Base-by-base conservation (phyloP, 2,797 vertebrate species). In the Hybognathus amarus region DNA sequence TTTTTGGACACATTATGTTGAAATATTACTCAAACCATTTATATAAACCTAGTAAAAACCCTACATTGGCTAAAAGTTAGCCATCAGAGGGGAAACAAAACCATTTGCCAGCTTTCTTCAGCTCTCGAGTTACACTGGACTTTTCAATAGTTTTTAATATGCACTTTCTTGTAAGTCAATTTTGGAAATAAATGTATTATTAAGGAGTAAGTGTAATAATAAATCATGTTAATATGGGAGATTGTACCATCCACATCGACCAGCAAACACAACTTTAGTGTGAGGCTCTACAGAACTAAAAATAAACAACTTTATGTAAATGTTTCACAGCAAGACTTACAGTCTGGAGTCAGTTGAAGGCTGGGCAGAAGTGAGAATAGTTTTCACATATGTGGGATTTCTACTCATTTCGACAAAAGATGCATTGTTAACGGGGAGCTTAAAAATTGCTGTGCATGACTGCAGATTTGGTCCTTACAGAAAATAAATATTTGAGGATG, bases 1-100 rank as follows among this genome's bases (percentile, higher is more conserved):
- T 67, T 79, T 81, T 75, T 89, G 88, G 77, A 82, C 85, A 86
- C 71, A 86, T 89, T 90, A 86, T 89, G 84, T 89, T 88, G 89
- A 80, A 87, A 80, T 76, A 74, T 69, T n/a, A 68, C 89, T 85
- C 69, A 77, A 77, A 61, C 73, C 36, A 85, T 86, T 84, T 85
- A 85, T 75, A 47, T 79, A 71, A 73, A 56, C 45, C 22, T n/a
- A 64, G 27, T 69, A 67, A 68, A 63, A 66, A 27, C 47, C 56
- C 77, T 45, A 83, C 36, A 64, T 36, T 47, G 40, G 20, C 9
- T 59, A 54, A 67, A 47, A 56, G 33, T 73, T 70, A 83, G 66
- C 52, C 68, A 78, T 77, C 50, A 64, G 38, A 30, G 63, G 22
- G 74, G 7, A 63, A 42, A 83, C 33, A 59, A n/a, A 61, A 79